Base-by-base conservation (phyloP, 1,140 invertebrate species). In the Charaxes varanes region DNA sequence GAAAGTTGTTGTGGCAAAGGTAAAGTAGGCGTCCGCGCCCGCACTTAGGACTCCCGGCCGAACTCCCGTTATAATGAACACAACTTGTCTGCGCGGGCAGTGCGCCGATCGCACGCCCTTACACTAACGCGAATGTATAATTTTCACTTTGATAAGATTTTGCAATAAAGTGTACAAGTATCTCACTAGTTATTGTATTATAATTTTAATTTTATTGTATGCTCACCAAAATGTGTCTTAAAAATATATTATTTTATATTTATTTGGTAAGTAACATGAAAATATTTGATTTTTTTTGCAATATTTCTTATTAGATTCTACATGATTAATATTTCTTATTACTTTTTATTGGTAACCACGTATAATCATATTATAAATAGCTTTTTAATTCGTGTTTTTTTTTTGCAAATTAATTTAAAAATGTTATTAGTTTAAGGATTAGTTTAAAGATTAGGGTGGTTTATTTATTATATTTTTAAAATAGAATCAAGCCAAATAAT, bases 61-160 rank as follows among this genome's bases (percentile, higher is more conserved):
- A 79, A 76, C 63, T 82, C 74, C 78, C 78, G 78, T 82, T 82
- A 82, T 82, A 79, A 79, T 79, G 72, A 76, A 73, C 65, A 81
- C 58, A 63, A 79, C 70, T 76, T 76, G 70, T 78, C 71, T 78
- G 73, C 43, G 56, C 72, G 74, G 78, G 71, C 72, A 82, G 74
- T 82, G 78, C 74, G 78, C 67, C 72, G 78, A 78, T 53, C 71
- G 78, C 78, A 78, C 74, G 78, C 78, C 78, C 78, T 79, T 72
- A 62, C 51, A 63, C 27, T 64, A 61, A 56, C 66, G 73, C 73
- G 74, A 82, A 82, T 82, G 78, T 78, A 57, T 67, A 53, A 68
- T 72, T 62, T 64, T 69, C 55, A 71, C 58, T 69, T 59, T 76
- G 34, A 67, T 45, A 44, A 68, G 57, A 63, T 54, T 72, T 74